Conservation (phyloP, 2,797 vertebrate genomes). For the Sebastes oblongus region DNA sequence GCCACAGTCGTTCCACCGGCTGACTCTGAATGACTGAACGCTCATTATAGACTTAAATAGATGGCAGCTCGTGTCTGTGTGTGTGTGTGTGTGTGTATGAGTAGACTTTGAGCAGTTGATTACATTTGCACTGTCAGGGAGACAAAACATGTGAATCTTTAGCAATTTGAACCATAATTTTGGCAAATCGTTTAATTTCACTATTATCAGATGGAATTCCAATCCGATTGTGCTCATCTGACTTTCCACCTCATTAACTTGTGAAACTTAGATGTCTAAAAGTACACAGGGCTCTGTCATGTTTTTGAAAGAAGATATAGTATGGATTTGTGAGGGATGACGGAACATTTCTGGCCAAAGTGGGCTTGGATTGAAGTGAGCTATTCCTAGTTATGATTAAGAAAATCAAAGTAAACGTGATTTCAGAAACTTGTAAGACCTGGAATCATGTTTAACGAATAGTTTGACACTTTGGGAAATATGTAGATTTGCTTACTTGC, state of each 20-base stretch:
- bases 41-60: slow-evolving; percentile 82
- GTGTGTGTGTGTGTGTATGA: slow-evolving; percentile 41
- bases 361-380: background rate
- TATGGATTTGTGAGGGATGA: slow-evolving; percentile 9
- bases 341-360: background rate
- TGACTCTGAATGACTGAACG: slow-evolving; percentile 77
- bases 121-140: slow-evolving; percentile 58
- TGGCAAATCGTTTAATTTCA: slow-evolving; percentile 46
- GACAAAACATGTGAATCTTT: slow-evolving; percentile 62
- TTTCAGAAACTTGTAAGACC: background rate
- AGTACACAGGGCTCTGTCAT: background rate
- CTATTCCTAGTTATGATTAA: background rate
- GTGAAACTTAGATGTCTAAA: slow-evolving; percentile 27
- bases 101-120: slow-evolving; percentile 59
- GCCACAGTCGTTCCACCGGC: slow-evolving; percentile 76
- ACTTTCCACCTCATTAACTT: slow-evolving; percentile 43
- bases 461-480: background rate
- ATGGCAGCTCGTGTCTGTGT: slow-evolving; percentile 64
- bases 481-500: background rate
- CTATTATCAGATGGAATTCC: slow-evolving; percentile 52
- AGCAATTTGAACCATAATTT: slow-evolving; percentile 40
- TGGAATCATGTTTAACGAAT: background rate
- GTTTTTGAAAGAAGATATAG: slow-evolving; percentile 17
- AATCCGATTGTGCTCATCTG: slow-evolving; percentile 25
- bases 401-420: background rate